Percentiles rank a stretch among this genome's conserved stretches.
Evolutionary conservation across 2,113 vertebrate genomes (phyloP).

Genomic region (Microtus ochrogaster): DNA sequence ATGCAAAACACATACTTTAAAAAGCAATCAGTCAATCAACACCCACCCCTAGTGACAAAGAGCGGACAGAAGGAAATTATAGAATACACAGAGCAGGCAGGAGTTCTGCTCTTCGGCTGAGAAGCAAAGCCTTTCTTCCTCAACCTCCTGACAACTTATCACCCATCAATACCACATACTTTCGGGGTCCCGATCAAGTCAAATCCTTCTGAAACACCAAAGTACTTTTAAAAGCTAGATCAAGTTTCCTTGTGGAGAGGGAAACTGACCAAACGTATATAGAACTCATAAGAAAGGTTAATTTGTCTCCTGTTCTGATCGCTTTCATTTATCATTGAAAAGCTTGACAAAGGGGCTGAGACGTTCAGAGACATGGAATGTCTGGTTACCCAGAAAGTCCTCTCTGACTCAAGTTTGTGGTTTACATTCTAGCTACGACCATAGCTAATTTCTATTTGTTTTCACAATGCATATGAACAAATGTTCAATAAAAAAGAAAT

Average conservation of each 20-base stretch:
- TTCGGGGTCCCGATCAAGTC: slow-evolving; percentile 73
- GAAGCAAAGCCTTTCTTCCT: neutral
- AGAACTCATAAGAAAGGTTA: slow-evolving; percentile 71
- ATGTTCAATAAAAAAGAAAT: slow-evolving; percentile 75
- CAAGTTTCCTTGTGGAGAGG: slow-evolving; percentile 70
- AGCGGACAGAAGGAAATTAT: neutral
- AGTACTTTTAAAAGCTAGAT: slow-evolving; percentile 70
- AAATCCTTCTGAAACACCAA: slow-evolving; percentile 69
- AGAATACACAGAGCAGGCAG: neutral
- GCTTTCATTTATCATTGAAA: slow-evolving; percentile 72
- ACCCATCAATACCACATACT: slow-evolving; percentile 24
- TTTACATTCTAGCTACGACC: slow-evolving; percentile 72
- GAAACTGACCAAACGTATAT: slow-evolving; percentile 60
- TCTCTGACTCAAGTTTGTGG: slow-evolving; percentile 79
- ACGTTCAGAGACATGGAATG: slow-evolving; percentile 64
- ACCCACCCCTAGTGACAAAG: neutral
- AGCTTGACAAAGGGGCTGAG: slow-evolving; percentile 66
- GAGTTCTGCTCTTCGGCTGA: slow-evolving; percentile 19
- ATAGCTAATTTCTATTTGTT: slow-evolving; percentile 79
- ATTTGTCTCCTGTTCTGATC: slow-evolving; percentile 69
- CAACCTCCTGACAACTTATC: slow-evolving; percentile 41
- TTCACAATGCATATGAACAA: slow-evolving; percentile 79
- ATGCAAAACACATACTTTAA: slow-evolving; percentile 29
- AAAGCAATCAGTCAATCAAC: neutral
- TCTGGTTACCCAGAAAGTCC: slow-evolving; percentile 71